Base-by-base conservation (phyloP, 2,888 invertebrate species). In the Stenolophus ochropezus region DNA sequence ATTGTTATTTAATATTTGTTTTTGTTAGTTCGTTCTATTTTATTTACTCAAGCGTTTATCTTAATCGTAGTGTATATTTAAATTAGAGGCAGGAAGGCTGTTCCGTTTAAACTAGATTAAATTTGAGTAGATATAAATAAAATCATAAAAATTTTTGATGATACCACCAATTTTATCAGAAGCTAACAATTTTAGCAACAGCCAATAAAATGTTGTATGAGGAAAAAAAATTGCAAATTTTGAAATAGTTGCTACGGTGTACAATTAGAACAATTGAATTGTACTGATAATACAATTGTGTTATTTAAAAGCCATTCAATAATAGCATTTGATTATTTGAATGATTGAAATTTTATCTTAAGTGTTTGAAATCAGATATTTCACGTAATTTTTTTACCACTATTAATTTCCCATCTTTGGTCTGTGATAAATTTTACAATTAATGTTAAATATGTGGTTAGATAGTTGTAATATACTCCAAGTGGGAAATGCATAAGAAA, bases 61-160 rank as follows among this genome's bases (percentile, higher is more conserved):
- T 18, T 14, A 16, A 20, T 42, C 11, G n/a, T n/a, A n/a, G n/a
- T 27, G 33, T 33, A 49, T 23, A 73, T 73, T 73, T 49, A 73
- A 73, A 49, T 73, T 73, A 73, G 73, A 49, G 47, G 23, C 73
- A 47, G 73, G 73, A 73, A 73, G 73, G 47, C n/a, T 14, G 21
- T 73, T 49, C 21, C 14, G 73, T 73, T 73, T 23, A 21, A 25
- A 73, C n/a, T 49, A 73, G 73, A 73, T 73, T 73, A 49, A 47
- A 21, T 73, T 21, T 14, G 0, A 56, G 14, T 56, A 11, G 8
- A 42, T 42, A 42, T 42, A 42, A n/a, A n/a, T n/a, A 33, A 33
- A 33, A 33, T 33, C 4, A 33, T 33, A 33, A 33, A 33, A 33
- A 33, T 33, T 33, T n/a, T n/a, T n/a, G n/a, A 33, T 33, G 33